These are phyloP conservation scores for Colaptes auratus DNA, from an alignment of 2,113 vertebrate genomes.

Conservation along the genomic window DNA sequence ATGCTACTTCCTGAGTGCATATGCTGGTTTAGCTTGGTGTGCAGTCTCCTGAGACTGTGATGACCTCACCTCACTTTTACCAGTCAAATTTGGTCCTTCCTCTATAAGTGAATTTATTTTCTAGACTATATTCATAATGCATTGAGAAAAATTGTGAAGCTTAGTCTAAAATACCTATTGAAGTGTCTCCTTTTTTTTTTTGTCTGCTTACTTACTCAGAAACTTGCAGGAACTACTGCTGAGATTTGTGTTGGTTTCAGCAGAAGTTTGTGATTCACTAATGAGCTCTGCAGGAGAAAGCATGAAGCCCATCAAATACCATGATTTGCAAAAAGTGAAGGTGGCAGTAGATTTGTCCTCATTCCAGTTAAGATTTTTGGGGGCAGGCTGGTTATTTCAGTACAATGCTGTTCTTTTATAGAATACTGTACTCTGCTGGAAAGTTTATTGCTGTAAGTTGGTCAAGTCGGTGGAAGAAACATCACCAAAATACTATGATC, in stretches of 20 bases:
- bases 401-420: background rate
- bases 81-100: background rate
- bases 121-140: background rate
- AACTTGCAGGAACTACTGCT: background rate
- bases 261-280: background rate
- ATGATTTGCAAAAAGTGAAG: background rate
- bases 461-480: background rate
- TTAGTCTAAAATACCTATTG: background rate
- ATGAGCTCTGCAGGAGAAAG: background rate
- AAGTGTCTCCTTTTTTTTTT: background rate
- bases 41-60: background rate
- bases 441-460: background rate
- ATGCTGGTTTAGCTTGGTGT: background rate
- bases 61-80: background rate
- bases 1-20: background rate
- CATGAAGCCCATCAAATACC: background rate
- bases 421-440: background rate
- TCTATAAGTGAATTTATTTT: background rate
- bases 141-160: background rate
- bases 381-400: background rate
- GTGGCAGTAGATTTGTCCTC: background rate
- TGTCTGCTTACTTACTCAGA: background rate
- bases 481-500: background rate
- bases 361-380: background rate
- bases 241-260: conserved; percentile 26